phyloP scores from a whole-genome alignment of 2,888 invertebrate genomes.

The Microchrysa polita region DNA sequence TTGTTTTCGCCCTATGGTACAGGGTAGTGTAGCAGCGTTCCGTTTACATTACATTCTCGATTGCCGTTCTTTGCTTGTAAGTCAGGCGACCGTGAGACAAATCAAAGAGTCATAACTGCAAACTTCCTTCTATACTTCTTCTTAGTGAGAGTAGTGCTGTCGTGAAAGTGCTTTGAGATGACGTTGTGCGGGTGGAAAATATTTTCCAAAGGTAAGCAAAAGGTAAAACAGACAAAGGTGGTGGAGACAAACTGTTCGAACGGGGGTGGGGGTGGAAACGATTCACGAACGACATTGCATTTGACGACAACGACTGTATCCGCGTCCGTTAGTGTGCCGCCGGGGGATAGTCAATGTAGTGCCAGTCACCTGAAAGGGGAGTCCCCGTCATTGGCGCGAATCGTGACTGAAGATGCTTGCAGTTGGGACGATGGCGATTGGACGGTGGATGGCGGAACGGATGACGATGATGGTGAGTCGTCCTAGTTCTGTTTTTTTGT shows the following conservation, averaged over 20 bases:
- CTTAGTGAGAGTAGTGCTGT: neutral
- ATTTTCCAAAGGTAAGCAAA: conserved; percentile 45
- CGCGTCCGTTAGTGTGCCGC: neutral
- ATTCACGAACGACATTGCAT: conserved; percentile 5
- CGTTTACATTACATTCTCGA: neutral
- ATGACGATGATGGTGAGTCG: conserved; percentile 27
- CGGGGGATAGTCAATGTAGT: neutral
- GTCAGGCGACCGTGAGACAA: neutral
- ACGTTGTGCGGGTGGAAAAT: conserved; percentile 45
- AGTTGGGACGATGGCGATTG: conserved; percentile 1
- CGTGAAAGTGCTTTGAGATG: conserved; percentile 26
- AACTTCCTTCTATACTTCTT: neutral
- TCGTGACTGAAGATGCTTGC: neutral
- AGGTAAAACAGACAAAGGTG: conserved; percentile 28
- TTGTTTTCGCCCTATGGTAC: neutral
- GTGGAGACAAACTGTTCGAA: conserved; percentile 7
- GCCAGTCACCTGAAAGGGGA: conserved; percentile 26
- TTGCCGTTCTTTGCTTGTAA: neutral
- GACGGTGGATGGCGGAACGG: conserved; percentile 5
- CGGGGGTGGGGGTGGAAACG: neutral
- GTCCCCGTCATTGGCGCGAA: conserved; percentile 33
- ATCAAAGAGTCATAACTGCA: neutral
- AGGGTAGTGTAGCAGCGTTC: too few species aligned
- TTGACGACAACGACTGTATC: conserved; percentile 22
- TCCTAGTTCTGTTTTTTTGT: neutral